Base-by-base conservation (phyloP, 2,113 vertebrate species). In the Myotis brandtii region DNA sequence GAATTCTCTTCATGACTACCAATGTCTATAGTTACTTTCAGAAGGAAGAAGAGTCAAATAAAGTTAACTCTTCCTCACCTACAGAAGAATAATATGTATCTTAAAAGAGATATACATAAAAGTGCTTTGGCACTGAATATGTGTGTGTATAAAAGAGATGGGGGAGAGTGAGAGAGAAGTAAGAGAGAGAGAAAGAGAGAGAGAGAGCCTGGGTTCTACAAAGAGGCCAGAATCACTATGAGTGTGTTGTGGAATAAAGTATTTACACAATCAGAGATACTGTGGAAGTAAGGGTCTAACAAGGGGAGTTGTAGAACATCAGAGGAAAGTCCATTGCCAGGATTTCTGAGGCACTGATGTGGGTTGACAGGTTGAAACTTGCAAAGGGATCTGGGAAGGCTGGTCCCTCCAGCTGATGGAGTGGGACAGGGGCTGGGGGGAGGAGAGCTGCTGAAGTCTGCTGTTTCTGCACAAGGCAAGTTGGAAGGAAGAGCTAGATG, bases 361-460 rank as follows among this genome's bases (percentile, higher is more conserved):
- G 34, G 50, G 5, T 52, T 25, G 66, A 64, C 46, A 81, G 18
- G 46, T 30, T 48, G 46, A 6, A 75, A 64, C 4, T 37, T 70
- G 13, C 48, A 46, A 10, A 67, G 12, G n/a, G 6, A 67, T 70
- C 37, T 77, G 43, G 46, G 37, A 70, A 94, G 16, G 34, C 50
- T 52, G 43, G 5, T 59, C 14, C n/a, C 30, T 48, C 18, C 6
- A 16, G 23, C 6, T 72, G 23, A 66, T n/a, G 4, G 11, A 59
- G 27, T 32, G 4, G 32, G 32, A 27, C 17, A 18, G 12, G 6
- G 40, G 12, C 20, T 11, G 5, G 0, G 4, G 21, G 14, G 7
- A 70, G 30, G 13, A 40, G 13, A 62, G 3, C 1, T 62, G 12
- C 56, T 52, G 4, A 66, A n/a, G 16, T 72, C 72, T 52, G 32